phyloP scores from a whole-genome alignment of 2,888 invertebrate species.

The Ormyrus nitidulus region DNA sequence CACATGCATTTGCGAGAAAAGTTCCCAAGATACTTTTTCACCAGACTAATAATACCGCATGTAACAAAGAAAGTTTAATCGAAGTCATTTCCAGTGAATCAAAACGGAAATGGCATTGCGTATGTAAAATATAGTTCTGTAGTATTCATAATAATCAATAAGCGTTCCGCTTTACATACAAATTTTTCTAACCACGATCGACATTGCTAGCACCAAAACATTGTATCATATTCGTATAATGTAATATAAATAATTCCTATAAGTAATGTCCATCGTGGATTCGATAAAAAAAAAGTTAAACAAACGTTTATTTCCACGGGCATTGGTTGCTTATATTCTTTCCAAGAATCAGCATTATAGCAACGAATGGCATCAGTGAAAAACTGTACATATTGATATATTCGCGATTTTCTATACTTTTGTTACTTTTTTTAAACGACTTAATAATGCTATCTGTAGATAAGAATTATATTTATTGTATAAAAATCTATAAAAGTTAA shows the following conservation, averaged over 20 bases:
- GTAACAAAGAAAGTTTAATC: conserved; percentile 13
- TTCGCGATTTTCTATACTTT: conserved; percentile 56
- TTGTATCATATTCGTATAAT: conserved; percentile 38
- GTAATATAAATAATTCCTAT: conserved; percentile 43
- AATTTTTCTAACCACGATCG: conserved; percentile 39
- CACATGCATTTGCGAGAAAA: not conserved
- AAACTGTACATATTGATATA: conserved; percentile 54
- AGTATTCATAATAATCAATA: conserved; percentile 8
- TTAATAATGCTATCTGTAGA: conserved; percentile 51
- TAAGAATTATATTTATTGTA: conserved; percentile 39
- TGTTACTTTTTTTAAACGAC: conserved; percentile 54
- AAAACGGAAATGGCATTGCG: conserved; percentile 16
- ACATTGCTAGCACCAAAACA: conserved; percentile 47
- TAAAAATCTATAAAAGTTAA: conserved; percentile 36
- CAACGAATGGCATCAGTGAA: conserved; percentile 38
- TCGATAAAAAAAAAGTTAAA: not conserved
- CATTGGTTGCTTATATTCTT: conserved; percentile 36
- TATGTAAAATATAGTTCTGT: conserved; percentile 2
- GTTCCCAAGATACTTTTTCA: conserved; percentile 11
- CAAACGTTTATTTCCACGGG: conserved; percentile 22
- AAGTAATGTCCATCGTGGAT: conserved; percentile 23
- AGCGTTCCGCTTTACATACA: conserved; percentile 5
- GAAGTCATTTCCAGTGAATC: conserved; percentile 14
- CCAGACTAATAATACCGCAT: conserved; percentile 1
- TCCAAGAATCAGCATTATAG: conserved; percentile 16